Evolutionary conservation across 2,797 vertebrate genomes (phyloP), one percentile per base, ranked within the genome.

Genomic region (Rhyacichthys aspro): DNA sequence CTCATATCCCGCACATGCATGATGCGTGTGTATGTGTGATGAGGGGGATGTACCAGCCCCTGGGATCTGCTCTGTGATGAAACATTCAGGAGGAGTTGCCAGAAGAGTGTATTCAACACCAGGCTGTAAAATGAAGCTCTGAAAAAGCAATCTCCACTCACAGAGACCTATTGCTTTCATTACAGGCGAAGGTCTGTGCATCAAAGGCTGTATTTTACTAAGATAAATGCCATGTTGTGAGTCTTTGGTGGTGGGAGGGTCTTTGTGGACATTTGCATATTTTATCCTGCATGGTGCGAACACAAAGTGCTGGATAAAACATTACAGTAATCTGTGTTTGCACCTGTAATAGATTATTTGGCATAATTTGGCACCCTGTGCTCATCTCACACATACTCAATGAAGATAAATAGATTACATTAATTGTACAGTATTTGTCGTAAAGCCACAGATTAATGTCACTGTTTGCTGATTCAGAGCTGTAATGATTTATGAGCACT

Each of bases 21-120:
- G 85, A 84, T 82, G 74, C 52, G 70, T 62, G 70, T 70, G 67
- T 77, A 53, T 59, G 68, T 79, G 78, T 59, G 78, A 79, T 76
- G 78, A 76, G 70, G 69, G 69, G 52, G 59, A 76, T 72, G 79
- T 71, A 70, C 72, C 77, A 74, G 79, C 86, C 83, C 85, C 66
- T 77, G 86, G 89, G 86, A 88, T 84, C 82, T 72, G 71, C 61
- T 85, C 82, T 88, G 85, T 91, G 87, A 90, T 91, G 85, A 91
- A 91, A 91, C 86, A 89, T 90, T 91, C 83, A 89, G 66, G 81
- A 85, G 68, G 77, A 85, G 84, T 85, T 87, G 83, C 85, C 78
- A 87, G 82, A 85, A 77, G 74, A 88, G 84, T 82, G 76, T 70
- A 74, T 89, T 85, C 83, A 74, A 82, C 66, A 67, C 67, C 80